phyloP scores from a whole-genome alignment of 1,140 invertebrate genomes.

The Rhagoletis zephyria region DNA sequence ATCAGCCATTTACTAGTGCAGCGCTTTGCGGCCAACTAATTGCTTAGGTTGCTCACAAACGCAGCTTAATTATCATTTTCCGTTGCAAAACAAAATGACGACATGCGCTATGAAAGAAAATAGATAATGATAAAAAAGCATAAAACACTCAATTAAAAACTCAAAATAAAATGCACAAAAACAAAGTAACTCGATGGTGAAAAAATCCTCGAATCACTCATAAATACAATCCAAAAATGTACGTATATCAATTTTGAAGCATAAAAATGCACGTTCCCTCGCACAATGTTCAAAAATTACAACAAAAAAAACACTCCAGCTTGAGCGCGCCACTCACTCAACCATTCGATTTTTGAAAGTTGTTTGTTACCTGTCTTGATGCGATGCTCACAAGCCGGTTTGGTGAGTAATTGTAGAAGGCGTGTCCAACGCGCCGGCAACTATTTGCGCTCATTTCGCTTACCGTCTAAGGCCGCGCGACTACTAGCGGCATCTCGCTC shows the following conservation, averaged over 20 bases:
- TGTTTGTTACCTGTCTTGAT: neutral
- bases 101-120: neutral
- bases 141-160: neutral
- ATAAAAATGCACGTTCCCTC: neutral
- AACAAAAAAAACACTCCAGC: neutral
- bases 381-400: neutral
- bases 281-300: neutral
- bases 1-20: neutral
- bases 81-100: constrained; percentile 37
- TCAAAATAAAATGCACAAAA: neutral
- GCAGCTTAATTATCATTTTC: constrained; percentile 36
- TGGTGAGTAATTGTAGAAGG: neutral
- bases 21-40: neutral
- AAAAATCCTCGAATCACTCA: neutral
- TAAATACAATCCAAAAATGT: neutral
- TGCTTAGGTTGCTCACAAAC: constrained; percentile 21
- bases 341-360: neutral
- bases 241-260: neutral
- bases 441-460: neutral
- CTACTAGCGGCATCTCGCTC: constrained; percentile 2
- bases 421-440: neutral
- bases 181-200: too few species aligned
- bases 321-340: constrained; percentile 9
- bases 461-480: too few species aligned
- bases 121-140: too few species aligned